Evolutionary conservation across 2,888 invertebrate species (phyloP), one percentile per base, ranked within the genome.

Genomic region (Heteromyza rotundicornis): DNA sequence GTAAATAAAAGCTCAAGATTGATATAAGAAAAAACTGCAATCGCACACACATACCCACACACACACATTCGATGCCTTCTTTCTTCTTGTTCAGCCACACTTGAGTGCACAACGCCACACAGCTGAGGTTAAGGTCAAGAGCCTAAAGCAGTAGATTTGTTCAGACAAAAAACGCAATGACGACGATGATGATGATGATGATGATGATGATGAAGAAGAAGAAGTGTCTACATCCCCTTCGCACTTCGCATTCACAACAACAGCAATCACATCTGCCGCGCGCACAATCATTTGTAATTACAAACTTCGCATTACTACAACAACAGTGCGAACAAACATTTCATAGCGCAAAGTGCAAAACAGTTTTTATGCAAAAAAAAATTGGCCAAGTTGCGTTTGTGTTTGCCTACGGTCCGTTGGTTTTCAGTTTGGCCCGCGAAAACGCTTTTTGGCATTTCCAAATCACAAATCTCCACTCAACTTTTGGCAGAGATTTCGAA

Each of bases 51-150:
- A n/a, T n/a, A n/a, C n/a, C n/a, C n/a, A n/a, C n/a, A n/a, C n/a
- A n/a, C n/a, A n/a, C n/a, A n/a, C n/a, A n/a, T n/a, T n/a, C n/a
- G n/a, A n/a, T n/a, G n/a, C n/a, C n/a, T n/a, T n/a, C n/a, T n/a
- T n/a, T n/a, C n/a, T n/a, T n/a, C n/a, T n/a, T n/a, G n/a, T n/a
- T n/a, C 8, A 40, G 40, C 40, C 40, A n/a, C 19, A 47, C 47
- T 47, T 20, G 47, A 47, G 47, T 20, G 47, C 19, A 19, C 53
- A 24, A 16, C 49, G 2, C 22, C 23, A 35, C 27, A 7, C 17
- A 27, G 35, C 27, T 51, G 66, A 62, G 66, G 66, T 66, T 66
- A 66, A 66, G 66, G 66, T 66, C 66, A 66, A 66, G 57, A 55
- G 64, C 66, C 62, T 54, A 53, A 52, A 62, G 62, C 60, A n/a